Evolutionary conservation across 2,888 invertebrate genomes (phyloP), one percentile per base, ranked within the genome.

Genomic region (Oeneis ivallda): DNA sequence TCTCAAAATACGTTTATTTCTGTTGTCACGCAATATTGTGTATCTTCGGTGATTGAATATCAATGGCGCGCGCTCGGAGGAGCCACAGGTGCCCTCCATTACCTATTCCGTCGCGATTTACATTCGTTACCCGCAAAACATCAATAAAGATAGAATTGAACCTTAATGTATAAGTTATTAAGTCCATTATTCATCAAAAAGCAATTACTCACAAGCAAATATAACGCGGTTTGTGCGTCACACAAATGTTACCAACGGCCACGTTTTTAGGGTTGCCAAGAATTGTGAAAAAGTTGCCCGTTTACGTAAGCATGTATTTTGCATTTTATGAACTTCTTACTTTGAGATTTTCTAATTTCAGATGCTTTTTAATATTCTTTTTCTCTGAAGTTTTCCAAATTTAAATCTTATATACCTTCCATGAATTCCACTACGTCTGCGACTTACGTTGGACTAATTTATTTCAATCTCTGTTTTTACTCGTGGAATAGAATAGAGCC

Each of bases 11-110:
- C 13, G 11, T 43, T 43, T 4, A 26, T 26, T 26, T 26, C 26
- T 5, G 5, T 26, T 26, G 26, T 43, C 41, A 43, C 41, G 41
- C 41, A 13, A 43, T 4, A 43, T 43, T 13, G 7, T 43, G 1
- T 37, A 39, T 41, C 39, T 56, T 26, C 13, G 19, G 41, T 10
- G 19, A 8, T 6, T 41, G 5, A 7, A 56, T 56, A 26, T 56
- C 56, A 19, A 19, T 13, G 56, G 56, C 19, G 17, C 54, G 39
- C 39, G 41, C 15, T 52, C 61, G 9, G 26, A 26, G 41, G 61
- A 70, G 65, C 72, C 69, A 70, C 72, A 72, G 72, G 71, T 71
- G 71, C 65, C 70, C 62, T 56, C 61, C 62, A 71, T 71, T 68
- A 66, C 66, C 66, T 65, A 71, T 61, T 67, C 69, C 63, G 61